A percentile compares a stretch with the other conserved stretches of the same genome.
Evolutionary conservation across 1,140 invertebrate species (phyloP).

Genomic region (Paralvinella palmiformis): DNA sequence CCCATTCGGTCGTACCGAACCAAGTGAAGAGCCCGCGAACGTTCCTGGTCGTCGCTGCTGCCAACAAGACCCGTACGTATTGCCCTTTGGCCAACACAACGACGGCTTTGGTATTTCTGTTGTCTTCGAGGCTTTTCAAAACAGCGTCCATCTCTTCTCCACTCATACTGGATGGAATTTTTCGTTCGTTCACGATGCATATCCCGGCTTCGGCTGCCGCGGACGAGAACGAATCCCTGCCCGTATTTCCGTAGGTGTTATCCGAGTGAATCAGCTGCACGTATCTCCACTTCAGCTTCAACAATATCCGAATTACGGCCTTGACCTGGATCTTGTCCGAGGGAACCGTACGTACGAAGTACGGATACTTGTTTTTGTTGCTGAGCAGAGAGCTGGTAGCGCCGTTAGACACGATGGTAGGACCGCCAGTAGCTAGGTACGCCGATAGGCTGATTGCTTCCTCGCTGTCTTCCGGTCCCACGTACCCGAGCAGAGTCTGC

Average conservation of each 20-base stretch:
- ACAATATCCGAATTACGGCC: conserved; percentile 26
- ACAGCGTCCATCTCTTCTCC: conserved; percentile 2
- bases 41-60: neutral
- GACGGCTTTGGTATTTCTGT: conserved; percentile 5
- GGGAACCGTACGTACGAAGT: conserved; percentile 33
- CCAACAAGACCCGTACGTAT: neutral
- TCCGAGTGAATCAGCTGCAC: conserved; percentile 35
- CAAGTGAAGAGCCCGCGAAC: conserved; percentile 55
- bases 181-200: conserved; percentile 1
- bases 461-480: conserved; percentile 24
- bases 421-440: conserved; percentile 27
- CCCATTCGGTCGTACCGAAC: conserved; percentile 69
- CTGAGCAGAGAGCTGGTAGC: conserved; percentile 24
- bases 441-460: conserved; percentile 23
- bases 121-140: neutral
- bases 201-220: neutral
- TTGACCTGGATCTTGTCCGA: conserved; percentile 28
- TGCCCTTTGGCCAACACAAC: neutral
- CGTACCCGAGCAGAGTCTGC: conserved; percentile 26
- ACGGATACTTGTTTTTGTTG: conserved; percentile 28
- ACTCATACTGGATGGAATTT: neutral
- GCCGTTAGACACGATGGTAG: conserved; percentile 30
- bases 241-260: neutral
- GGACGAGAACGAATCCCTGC: neutral
- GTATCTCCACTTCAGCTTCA: conserved; percentile 32